Conservation (phyloP, 2,797 vertebrate genomes). For the Threskiornis aethiopicus region DNA sequence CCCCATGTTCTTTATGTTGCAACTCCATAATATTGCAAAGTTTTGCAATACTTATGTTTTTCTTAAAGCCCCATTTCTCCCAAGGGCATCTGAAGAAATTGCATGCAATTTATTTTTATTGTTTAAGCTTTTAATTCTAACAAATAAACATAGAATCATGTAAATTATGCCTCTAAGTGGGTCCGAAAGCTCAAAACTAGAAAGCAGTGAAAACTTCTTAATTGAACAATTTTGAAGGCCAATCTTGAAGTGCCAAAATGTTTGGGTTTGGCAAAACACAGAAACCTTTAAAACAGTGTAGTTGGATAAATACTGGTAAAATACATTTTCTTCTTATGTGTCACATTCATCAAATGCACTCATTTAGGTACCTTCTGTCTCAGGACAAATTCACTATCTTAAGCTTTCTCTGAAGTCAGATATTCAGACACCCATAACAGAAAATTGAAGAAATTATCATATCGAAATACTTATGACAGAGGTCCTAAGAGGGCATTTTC, state of each 20-base stretch:
- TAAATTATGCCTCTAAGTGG: background rate
- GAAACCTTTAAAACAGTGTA: background rate
- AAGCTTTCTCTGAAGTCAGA: background rate
- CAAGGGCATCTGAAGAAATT: background rate
- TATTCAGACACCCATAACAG: background rate
- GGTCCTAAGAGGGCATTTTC: background rate
- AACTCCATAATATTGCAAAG: background rate
- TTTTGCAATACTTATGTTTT: background rate
- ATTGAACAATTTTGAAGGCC: background rate
- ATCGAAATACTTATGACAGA: background rate
- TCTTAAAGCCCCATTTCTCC: background rate
- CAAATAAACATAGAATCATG: background rate
- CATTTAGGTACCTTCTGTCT: background rate
- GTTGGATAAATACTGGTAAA: background rate
- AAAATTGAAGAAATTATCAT: background rate
- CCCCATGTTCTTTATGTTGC: background rate
- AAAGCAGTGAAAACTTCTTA: background rate
- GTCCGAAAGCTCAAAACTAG: background rate
- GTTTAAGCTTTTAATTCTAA: background rate
- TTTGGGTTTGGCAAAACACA: background rate
- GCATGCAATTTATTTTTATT: background rate
- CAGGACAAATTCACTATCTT: background rate
- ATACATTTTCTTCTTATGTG: background rate
- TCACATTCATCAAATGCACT: background rate
- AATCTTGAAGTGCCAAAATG: rapidly evolving